These are phyloP conservation scores for Gymnoscelis rufifasciata DNA, from an alignment of 2,888 invertebrate species.

Conservation along the genomic window DNA sequence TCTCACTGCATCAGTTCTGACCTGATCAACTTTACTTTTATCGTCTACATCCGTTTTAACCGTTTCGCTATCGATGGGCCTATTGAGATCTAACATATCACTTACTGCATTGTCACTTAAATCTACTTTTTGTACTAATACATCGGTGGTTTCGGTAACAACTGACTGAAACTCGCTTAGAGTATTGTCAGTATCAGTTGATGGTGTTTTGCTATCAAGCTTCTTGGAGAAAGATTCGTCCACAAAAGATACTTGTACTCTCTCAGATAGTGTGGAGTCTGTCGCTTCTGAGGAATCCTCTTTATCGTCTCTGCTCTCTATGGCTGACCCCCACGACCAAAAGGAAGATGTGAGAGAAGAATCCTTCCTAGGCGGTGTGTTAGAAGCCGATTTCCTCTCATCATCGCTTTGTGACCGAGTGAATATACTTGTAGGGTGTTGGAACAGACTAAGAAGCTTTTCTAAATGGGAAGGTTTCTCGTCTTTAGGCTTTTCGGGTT, in stretches of 20 bases:
- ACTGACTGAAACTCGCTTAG: slow-evolving; percentile 68
- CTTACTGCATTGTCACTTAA: slow-evolving; percentile 60
- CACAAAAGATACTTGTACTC: slow-evolving; percentile 68
- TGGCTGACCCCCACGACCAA: slow-evolving; percentile 69
- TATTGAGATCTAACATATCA: slow-evolving; percentile 64
- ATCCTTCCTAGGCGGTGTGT: slow-evolving; percentile 68
- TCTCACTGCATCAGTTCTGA: slow-evolving; percentile 46
- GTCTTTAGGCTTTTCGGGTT: slow-evolving; percentile 44
- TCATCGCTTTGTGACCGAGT: slow-evolving; percentile 68
- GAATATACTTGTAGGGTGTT: slow-evolving; percentile 81
- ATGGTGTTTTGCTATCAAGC: slow-evolving; percentile 69
- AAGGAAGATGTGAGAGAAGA: slow-evolving; percentile 66
- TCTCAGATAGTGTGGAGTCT: slow-evolving; percentile 68
- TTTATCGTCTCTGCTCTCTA: slow-evolving; percentile 52
- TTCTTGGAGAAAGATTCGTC: slow-evolving; percentile 71
- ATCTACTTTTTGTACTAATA: slow-evolving; percentile 75
- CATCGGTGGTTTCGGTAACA: slow-evolving; percentile 75
- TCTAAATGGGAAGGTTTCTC: slow-evolving; percentile 81
- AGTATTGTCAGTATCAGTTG: slow-evolving; percentile 70
- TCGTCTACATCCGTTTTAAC: slow-evolving; percentile 30
- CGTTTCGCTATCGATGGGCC: slow-evolving; percentile 60
- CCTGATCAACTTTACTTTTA: slow-evolving; percentile 23
- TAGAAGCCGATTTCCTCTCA: slow-evolving; percentile 61
- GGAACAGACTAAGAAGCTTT: slow-evolving; percentile 82
- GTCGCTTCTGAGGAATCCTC: slow-evolving; percentile 65